Conservation (phyloP, 2,113 vertebrate species). For the Merops nubicus region DNA sequence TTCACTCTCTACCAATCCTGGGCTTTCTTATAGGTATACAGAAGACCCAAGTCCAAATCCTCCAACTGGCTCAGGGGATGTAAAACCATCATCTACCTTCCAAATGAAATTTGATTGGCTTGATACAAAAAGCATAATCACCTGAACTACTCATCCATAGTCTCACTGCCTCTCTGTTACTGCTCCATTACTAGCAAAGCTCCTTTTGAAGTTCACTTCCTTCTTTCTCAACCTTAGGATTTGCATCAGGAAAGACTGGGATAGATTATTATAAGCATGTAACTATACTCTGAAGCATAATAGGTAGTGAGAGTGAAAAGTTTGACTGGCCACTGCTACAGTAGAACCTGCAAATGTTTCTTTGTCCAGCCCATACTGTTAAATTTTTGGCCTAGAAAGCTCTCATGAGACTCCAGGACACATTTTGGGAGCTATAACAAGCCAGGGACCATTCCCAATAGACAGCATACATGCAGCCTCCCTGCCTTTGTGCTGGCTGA, state of each 20-base stretch:
- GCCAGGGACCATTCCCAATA: not conserved
- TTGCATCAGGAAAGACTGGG: not conserved
- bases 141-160: not conserved
- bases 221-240: not conserved
- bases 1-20: not conserved
- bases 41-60: not conserved
- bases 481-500: not conserved
- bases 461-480: not conserved
- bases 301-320: not conserved
- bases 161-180: not conserved
- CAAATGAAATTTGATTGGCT: not conserved
- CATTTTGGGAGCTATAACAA: not conserved
- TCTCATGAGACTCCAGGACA: not conserved
- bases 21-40: not conserved
- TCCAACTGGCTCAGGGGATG: not conserved
- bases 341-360: not conserved
- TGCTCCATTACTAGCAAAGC: not conserved
- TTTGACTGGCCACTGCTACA: not conserved
- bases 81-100: not conserved
- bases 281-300: not conserved
- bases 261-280: not conserved
- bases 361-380: not conserved
- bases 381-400: not conserved
- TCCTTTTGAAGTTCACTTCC: not conserved
- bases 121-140: not conserved